These are phyloP conservation scores for Parus major DNA, from an alignment of 2,113 vertebrate species.

Conservation along the genomic window DNA sequence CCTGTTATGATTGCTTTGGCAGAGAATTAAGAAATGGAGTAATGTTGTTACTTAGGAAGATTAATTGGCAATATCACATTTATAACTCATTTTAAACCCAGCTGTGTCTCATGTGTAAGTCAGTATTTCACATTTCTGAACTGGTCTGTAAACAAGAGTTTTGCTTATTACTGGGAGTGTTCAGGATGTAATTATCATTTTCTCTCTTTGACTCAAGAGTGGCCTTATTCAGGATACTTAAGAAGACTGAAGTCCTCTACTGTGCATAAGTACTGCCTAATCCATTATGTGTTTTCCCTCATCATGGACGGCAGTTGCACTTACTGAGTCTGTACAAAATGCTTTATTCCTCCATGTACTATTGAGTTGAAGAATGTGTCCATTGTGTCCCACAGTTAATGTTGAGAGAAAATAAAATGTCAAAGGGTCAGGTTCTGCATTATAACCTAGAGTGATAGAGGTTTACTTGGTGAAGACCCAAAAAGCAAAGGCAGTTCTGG, in stretches of 20 bases:
- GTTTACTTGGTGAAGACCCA: not conserved
- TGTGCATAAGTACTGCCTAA: rapidly evolving
- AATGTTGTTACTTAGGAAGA: not conserved
- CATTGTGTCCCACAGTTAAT: not conserved
- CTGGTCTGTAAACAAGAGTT: not conserved
- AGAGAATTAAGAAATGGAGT: not conserved
- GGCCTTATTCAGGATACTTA: not conserved
- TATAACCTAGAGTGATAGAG: not conserved
- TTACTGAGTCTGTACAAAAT: not conserved
- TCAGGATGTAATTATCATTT: not conserved
- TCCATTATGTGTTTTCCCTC: not conserved
- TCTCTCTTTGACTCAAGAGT: not conserved
- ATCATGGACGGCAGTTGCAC: not conserved
- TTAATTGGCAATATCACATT: not conserved
- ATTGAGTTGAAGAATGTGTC: not conserved
- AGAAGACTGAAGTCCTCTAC: not conserved
- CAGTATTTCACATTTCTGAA: not conserved
- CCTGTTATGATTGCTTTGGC: not conserved
- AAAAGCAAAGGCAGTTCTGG: not conserved
- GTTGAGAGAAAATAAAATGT: not conserved
- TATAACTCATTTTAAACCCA: not conserved
- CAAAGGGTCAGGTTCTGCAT: not conserved
- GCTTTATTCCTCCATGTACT: not conserved
- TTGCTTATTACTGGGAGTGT: not conserved
- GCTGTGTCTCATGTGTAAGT: not conserved